Base-by-base conservation (phyloP, 2,888 invertebrate genomes). In the Bombyx huttoni region DNA sequence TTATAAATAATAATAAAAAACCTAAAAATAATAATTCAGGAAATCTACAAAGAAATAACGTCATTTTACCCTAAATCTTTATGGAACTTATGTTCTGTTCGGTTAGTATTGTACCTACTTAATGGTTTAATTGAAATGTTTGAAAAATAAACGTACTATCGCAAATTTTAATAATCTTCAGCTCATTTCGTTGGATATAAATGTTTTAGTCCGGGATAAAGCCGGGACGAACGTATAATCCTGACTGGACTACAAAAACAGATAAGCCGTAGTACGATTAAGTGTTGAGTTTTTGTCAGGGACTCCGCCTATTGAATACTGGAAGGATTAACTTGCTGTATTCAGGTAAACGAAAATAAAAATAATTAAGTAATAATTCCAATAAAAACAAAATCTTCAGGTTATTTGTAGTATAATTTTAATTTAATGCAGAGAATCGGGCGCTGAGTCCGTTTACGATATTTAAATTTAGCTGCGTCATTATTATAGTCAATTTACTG, bases 181-280 rank as follows among this genome's bases (percentile, higher is more conserved):
- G 56, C 71, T 72, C 69, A 75, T 75, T 75, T 73, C 58, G 67
- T 64, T 54, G 70, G 71, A 70, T 74, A 79, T 78, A 77, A 77
- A 81, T 78, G 78, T 80, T 80, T 81, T 74, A 78, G 73, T 64
- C 65, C 59, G 53, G 71, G 76, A 74, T 78, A 71, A 75, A 70
- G 58, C 63, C 62, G 62, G 58, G 58, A n/a, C n/a, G n/a, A n/a
- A 52, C 51, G 62, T 61, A 65, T 75, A 76, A 78, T 73, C 73
- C 73, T 59, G 62, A 54, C 58, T 65, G 73, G 70, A 72, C 64
- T 68, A 73, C 72, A 74, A 79, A 77, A 75, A 73, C 64, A 71
- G 74, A 75, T 79, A 74, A 77, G 67, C 68, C 63, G 58, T 67
- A 68, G 67, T 72, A 63, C 73, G 75, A 76, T 77, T 73, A 79